Base-by-base conservation (phyloP, 1,140 invertebrate species). In the Augochlora pura region DNA sequence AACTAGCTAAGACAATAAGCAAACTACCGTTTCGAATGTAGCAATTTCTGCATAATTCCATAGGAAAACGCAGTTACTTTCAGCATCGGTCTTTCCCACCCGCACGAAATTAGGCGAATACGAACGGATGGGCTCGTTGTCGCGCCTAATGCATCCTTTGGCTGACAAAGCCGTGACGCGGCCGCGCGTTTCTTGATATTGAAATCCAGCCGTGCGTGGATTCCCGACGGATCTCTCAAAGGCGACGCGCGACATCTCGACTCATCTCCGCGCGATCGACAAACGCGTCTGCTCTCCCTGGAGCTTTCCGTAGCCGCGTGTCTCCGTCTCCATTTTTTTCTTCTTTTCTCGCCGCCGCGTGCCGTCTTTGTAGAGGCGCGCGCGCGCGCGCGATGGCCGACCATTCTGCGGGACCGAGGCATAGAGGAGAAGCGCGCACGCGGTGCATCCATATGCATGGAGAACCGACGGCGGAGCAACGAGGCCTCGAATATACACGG, bases 401-500 rank as follows among this genome's bases (percentile, higher is more conserved):
- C 49, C 49, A 42, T 69, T 62, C 64, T 49, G 9, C 75, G 59
- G 27, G 46, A 27, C 23, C 27, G 38, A n/a, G n/a, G 49, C 72
- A 42, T 39, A 65, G 52, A 68, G 67, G 67, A 68, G 73, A n/a
- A n/a, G n/a, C n/a, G n/a, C 57, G 25, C 38, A 57, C 49, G 6
- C 63, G 16, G 52, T 32, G 54, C 38, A 72, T 78, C 42, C 76
- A 42, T 78, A 78, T 78, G 69, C 68, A 72, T 72, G 46, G 27
- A 57, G 54, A 62, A 27, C 25, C 25, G 57, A 23, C 69, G 69
- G 42, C 69, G 69, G 42, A 49, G 66, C 64, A 59, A 69, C 18
- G 46, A 54, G 39, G 23, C 16, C 42, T 46, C 73, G 49, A 27
- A 27, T 76, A 46, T 71, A 65, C 64, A 73, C 39, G 74, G 62